These are phyloP conservation scores for Vombatus ursinus DNA, from an alignment of 2,113 vertebrate genomes.

Conservation along the genomic window DNA sequence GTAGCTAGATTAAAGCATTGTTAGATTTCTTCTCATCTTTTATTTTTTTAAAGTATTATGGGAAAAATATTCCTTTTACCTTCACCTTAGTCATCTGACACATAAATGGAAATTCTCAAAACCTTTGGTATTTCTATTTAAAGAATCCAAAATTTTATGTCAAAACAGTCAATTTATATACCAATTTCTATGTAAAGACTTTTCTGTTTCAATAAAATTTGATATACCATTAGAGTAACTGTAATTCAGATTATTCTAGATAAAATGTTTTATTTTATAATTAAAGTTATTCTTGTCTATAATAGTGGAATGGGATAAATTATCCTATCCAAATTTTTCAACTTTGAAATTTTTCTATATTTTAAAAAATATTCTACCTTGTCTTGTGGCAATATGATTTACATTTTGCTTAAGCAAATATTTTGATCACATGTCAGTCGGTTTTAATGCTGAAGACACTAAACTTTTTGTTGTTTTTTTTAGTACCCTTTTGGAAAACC, in stretches of 20 bases:
- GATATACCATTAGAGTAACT: background rate
- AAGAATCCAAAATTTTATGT: background rate
- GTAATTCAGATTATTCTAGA: background rate
- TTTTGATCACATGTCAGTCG: background rate
- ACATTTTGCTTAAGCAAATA: background rate
- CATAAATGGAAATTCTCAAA: constrained; percentile 67
- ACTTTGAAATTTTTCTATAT: background rate
- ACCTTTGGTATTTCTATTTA: constrained; percentile 45
- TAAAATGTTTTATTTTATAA: background rate
- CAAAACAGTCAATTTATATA: background rate
- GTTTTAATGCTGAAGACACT: background rate
- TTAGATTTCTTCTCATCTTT: constrained; percentile 74
- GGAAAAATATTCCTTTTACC: constrained; percentile 68
- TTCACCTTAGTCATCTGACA: background rate
- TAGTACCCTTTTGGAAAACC: background rate
- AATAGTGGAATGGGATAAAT: background rate
- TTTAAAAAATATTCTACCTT: background rate
- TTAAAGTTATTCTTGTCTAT: background rate
- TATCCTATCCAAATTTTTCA: background rate
- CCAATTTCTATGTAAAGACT: background rate
- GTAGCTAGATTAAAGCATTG: constrained; percentile 74
- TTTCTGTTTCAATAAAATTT: background rate
- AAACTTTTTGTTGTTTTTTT: background rate
- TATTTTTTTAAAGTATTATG: constrained; percentile 61
- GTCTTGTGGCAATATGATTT: background rate